A percentile compares a stretch with the other conserved stretches of the same genome.
phyloP scores from a whole-genome alignment of 1,140 invertebrate species.

The Euglossa dilemma region DNA sequence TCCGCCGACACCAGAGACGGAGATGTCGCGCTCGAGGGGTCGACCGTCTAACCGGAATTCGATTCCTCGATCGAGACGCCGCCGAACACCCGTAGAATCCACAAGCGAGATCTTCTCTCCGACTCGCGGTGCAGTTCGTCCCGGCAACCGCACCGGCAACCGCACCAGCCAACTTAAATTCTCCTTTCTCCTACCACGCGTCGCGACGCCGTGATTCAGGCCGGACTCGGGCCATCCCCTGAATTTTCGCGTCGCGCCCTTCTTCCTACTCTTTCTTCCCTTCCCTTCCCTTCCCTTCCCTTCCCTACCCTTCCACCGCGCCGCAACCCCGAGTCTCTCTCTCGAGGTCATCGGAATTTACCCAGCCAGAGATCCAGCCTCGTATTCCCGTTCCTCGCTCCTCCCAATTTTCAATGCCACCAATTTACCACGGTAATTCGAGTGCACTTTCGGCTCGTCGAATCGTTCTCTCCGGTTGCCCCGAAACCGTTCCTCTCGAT shows the following conservation, averaged over 20 bases:
- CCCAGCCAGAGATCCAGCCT: too few relatives aligned
- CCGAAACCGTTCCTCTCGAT: not conserved
- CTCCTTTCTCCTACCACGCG: not conserved
- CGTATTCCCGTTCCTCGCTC: not conserved
- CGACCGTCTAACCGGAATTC: conserved; percentile 60
- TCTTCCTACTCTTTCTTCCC: not conserved
- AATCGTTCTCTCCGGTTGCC: not conserved
- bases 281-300: too few relatives aligned
- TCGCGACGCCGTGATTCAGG: conserved; percentile 14
- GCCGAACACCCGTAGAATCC: conserved; percentile 55
- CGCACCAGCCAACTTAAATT: conserved; percentile 28
- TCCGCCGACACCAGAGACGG: not conserved
- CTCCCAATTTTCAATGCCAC: not conserved
- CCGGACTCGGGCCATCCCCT: not conserved
- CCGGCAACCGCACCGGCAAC: not conserved
- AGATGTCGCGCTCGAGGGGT: conserved; percentile 22
- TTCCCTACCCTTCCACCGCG: too few relatives aligned
- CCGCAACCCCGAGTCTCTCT: too few relatives aligned
- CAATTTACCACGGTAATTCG: not conserved
- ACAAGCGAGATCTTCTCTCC: conserved; percentile 48
- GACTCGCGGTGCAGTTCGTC: too few relatives aligned
- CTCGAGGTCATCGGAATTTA: too few relatives aligned
- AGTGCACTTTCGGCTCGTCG: not conserved
- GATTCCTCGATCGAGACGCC: conserved; percentile 64
- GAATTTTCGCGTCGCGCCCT: conserved; percentile 18